Conservation (phyloP, 2,113 vertebrate genomes). For the Pangasianodon gigas region DNA sequence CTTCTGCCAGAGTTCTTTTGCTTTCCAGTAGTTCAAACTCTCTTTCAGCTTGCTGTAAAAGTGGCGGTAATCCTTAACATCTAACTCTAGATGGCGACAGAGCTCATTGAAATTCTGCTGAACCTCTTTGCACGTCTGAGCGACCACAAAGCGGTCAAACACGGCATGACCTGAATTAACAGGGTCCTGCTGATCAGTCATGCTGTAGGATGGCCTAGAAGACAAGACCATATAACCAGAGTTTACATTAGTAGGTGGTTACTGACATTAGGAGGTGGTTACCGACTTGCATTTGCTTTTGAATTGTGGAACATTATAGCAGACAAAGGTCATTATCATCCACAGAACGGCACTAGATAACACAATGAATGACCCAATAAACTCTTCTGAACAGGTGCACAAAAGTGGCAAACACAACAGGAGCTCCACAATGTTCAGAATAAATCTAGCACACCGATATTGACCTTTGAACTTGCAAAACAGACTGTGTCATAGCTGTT, state of each 20-base stretch:
- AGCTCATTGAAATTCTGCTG: slow-evolving; percentile 78
- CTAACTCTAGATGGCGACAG: slow-evolving; percentile 75
- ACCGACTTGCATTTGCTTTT: neutral
- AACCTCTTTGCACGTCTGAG: slow-evolving; percentile 80
- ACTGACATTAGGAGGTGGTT: neutral
- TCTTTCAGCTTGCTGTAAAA: slow-evolving; percentile 84
- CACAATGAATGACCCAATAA: neutral
- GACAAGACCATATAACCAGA: neutral
- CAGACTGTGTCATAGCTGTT: neutral
- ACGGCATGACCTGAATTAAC: slow-evolving; percentile 74
- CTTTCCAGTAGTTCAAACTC: slow-evolving; percentile 91
- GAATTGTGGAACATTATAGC: slow-evolving; percentile 46
- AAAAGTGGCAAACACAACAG: neutral
- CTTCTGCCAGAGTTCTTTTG: slow-evolving; percentile 90
- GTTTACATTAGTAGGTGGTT: neutral
- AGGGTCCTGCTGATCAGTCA: slow-evolving; percentile 62
- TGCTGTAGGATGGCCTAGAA: slow-evolving; percentile 36
- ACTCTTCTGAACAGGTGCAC: slow-evolving; percentile 5
- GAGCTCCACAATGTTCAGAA: neutral
- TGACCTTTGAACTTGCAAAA: neutral
- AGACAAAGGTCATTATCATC: slow-evolving; percentile 1
- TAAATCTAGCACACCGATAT: neutral
- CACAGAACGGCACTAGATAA: neutral
- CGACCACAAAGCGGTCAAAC: slow-evolving; percentile 84
- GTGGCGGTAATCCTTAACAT: slow-evolving; percentile 70